Base-by-base conservation (phyloP, 2,797 vertebrate genomes). In the Denticeps clupeoides region DNA sequence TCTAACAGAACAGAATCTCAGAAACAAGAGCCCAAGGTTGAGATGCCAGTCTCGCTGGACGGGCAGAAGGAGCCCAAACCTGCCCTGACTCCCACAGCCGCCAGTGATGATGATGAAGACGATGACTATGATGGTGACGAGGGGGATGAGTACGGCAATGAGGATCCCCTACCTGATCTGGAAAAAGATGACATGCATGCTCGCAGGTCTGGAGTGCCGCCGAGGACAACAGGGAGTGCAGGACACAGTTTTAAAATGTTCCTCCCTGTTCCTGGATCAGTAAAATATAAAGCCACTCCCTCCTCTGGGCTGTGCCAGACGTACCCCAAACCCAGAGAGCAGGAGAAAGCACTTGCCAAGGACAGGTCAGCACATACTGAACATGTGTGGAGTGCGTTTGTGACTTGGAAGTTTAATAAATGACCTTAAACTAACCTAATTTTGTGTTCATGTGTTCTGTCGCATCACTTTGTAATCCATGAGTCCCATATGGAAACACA, bases 111-210 rank as follows among this genome's bases (percentile, higher is more conserved):
- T 0, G 53, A 64, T 9, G 41, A 4, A 18, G 35, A 15, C 6
- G 11, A 8, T 18, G 28, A 25, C 1, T 7, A 7, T 3, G 1
- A 18, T 18, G 31, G 32, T 31, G 61, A 69, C 45, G 67, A 73
- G 11, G 59, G 71, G 2, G 58, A 61, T 41, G 54, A 57, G 24
- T 54, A 52, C 35, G 59, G 54, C 25, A 62, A 67, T 38, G 63
- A 71, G 0, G 64, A 59, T 3, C 31, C 3, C n/a, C 19, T 48
- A 19, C 71, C 73, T 11, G 62, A 82, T 62, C 50, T 55, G 45
- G 75, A 77, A 47, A 89, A 87, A 66, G 87, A 90, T 41, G 87
- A 90, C 58, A 87, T 89, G 85, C 69, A 86, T 73, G 69, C 82
- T 55, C 81, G 85, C 44, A 81, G 82, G 64, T 77, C 82, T 1